phyloP scores from a whole-genome alignment of 2,888 invertebrate species.

The Holacanthella duospinosa region DNA sequence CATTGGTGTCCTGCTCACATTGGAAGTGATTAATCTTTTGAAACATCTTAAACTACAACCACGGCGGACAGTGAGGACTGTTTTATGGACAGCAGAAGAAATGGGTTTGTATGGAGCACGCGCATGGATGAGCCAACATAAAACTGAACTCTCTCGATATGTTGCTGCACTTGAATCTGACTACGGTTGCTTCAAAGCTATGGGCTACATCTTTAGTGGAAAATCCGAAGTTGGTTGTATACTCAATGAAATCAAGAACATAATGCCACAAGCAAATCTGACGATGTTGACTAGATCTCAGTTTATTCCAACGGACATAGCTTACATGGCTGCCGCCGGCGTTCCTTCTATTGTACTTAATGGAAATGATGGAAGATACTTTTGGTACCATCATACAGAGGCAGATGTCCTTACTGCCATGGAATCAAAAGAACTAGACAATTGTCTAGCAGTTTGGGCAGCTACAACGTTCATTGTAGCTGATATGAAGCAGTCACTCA shows the following conservation, averaged over 20 bases:
- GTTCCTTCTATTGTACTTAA: conserved; percentile 60
- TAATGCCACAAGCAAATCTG: conserved; percentile 14
- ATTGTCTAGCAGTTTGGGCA: conserved; percentile 42
- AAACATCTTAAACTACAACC: conserved; percentile 41
- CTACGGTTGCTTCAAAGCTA: conserved; percentile 63
- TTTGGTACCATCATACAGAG: conserved; percentile 58
- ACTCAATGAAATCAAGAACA: conserved; percentile 49
- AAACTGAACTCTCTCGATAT: conserved; percentile 50
- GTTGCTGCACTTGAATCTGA: conserved; percentile 74
- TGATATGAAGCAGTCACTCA: conserved; percentile 25
- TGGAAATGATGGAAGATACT: conserved; percentile 48
- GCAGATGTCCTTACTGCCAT: conserved; percentile 44
- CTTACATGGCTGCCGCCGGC: conserved; percentile 43
- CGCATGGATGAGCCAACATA: conserved; percentile 38
- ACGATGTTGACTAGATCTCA: conserved; percentile 8
- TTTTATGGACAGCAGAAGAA: conserved; percentile 53
- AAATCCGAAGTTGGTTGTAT: conserved; percentile 54
- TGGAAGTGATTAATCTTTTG: conserved; percentile 41
- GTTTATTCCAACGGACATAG: conserved; percentile 16
- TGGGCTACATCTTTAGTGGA: conserved; percentile 57
- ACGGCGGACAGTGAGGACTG: conserved; percentile 41
- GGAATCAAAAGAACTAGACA: conserved; percentile 41
- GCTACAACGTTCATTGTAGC: conserved; percentile 42
- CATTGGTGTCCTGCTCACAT: conserved; percentile 43
- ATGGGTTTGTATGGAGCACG: conserved; percentile 56